Base-by-base conservation (phyloP, 2,113 vertebrate species). In the Sapayoa aenigma region DNA sequence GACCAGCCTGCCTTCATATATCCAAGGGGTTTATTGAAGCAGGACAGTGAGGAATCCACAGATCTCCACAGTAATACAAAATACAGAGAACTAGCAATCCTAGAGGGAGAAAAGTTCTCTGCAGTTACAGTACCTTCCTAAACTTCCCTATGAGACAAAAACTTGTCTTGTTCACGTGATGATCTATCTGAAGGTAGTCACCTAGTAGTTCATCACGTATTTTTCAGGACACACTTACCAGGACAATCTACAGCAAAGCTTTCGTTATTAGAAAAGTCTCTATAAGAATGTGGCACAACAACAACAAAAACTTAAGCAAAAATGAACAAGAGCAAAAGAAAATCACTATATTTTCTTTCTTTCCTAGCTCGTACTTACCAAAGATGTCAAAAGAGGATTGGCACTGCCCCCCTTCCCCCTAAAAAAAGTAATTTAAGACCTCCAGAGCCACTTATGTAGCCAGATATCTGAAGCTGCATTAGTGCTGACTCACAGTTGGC, bases 371-470 rank as follows among this genome's bases (percentile, higher is more conserved):
- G 7, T 55, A 17, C 19, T 50, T 55, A 63, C 8, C 5, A 3
- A 65, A 91, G 41, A 46, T n/a, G 47, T 49, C 24, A 55, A 20
- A 71, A 80, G 30, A 56, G 12, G 11, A 19, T 31, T 50, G 25
- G 17, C 17, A 63, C 17, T 86, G 4, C 4, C 9, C 6, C 19
- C 6, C 4, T 39, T 3, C 2, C 6, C 15, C 7, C 8, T 0
- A 2, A 30, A 42, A 42, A 84, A 50, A 13, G 22, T 27, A 44
- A 49, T 28, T 56, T 59, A 74, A 81, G 23, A 25, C 17, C 44
- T 60, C 28, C 23, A 69, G 16, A 76, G 25, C 12, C 33, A 52
- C 8, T 90, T 67, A 21, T 8, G 21, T 6, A 74, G 37, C 41
- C 75, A 89, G 52, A 41, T 67, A 87, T 11, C 27, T 27, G 41